Conservation (phyloP, 2,888 invertebrate genomes). For the Ischnus inquisitorius region DNA sequence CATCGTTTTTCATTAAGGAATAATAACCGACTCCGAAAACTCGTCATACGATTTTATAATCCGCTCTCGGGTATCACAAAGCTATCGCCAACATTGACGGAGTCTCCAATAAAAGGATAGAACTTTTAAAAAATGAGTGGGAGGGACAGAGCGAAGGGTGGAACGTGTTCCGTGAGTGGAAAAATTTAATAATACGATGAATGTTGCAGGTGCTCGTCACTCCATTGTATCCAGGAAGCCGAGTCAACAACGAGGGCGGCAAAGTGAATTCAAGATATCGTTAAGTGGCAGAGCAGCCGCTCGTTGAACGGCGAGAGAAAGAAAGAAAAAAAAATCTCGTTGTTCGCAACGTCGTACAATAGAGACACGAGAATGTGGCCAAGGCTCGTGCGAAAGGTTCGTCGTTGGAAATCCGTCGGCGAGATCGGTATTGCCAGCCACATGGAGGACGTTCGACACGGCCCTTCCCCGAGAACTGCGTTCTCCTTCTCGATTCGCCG, state of each 20-base stretch:
- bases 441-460: conserved; percentile 49
- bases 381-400: conserved; percentile 52
- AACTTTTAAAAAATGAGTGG: too few relatives aligned
- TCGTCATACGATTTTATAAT: too few relatives aligned
- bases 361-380: conserved; percentile 59
- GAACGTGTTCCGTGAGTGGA: background rate
- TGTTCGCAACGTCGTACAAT: background rate
- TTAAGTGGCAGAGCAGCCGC: background rate
- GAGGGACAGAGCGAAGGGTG: too few relatives aligned
- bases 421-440: conserved; percentile 28
- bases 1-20: too few relatives aligned
- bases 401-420: conserved; percentile 47
- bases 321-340: conserved; percentile 1
- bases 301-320: background rate
- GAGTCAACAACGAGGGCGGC: background rate
- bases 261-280: background rate
- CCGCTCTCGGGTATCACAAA: too few relatives aligned
- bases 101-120: too few relatives aligned
- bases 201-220: background rate
- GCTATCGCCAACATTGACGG: too few relatives aligned
- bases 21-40: too few relatives aligned
- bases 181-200: background rate
- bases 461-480: conserved; percentile 32
- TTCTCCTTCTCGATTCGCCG: background rate
- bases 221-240: background rate